phyloP scores from a whole-genome alignment of 2,797 vertebrate species.

The Orestias chungarensis region DNA sequence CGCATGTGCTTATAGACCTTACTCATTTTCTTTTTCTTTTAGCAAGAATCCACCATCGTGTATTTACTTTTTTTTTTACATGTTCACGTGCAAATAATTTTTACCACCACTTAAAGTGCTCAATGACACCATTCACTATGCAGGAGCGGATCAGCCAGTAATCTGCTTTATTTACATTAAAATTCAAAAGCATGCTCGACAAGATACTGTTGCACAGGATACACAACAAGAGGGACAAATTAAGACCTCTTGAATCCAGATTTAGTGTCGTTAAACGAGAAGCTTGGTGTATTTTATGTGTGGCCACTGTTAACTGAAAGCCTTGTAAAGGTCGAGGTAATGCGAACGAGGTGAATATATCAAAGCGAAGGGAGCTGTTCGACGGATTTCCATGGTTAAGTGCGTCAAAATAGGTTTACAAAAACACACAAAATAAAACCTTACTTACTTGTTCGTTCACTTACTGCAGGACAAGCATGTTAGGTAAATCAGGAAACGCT shows the following conservation, averaged over 20 bases:
- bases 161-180: too few relatives aligned
- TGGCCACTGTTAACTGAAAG: not conserved
- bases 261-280: too few relatives aligned
- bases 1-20: too few relatives aligned
- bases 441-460: slow-evolving; percentile 43
- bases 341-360: not conserved
- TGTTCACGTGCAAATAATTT: not conserved
- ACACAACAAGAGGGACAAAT: not conserved
- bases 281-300: not conserved
- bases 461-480: slow-evolving; percentile 14
- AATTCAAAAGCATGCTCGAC: not conserved
- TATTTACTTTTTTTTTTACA: not conserved
- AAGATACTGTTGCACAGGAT: not conserved
- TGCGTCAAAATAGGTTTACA: not conserved
- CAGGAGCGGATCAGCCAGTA: not conserved
- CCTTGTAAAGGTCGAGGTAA: slow-evolving; percentile 6
- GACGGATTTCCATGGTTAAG: not conserved
- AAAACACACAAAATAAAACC: slow-evolving; percentile 21
- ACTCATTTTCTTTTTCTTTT: too few relatives aligned
- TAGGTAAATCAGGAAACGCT: slow-evolving; percentile 8
- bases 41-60: not conserved
- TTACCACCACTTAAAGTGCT: not conserved
- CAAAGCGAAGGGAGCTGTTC: not conserved
- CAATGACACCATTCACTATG: not conserved
- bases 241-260: too few relatives aligned